phyloP scores from a whole-genome alignment of 2,888 invertebrate genomes.

The Globia sparganii region DNA sequence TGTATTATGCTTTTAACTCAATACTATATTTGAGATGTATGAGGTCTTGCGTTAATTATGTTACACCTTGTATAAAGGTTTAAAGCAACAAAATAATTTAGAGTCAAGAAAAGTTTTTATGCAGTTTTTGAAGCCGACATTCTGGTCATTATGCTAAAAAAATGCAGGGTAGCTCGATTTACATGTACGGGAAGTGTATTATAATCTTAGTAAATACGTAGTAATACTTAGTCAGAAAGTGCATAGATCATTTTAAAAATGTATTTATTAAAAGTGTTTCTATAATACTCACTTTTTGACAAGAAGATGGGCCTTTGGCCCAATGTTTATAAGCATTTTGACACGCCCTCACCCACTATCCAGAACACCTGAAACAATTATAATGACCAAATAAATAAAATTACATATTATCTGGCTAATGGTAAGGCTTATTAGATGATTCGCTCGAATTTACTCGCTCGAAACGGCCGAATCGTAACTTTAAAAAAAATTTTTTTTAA shows the following conservation, averaged over 20 bases:
- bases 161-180: neutral
- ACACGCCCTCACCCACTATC: constrained; percentile 69
- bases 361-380: constrained; percentile 79
- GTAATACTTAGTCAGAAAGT: neutral
- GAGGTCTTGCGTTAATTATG: too few relatives aligned
- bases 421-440: too few relatives aligned
- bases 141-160: neutral
- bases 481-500: too few relatives aligned
- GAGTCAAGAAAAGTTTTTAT: neutral
- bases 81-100: neutral
- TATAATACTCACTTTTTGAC: constrained; percentile 75
- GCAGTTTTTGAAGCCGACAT: neutral
- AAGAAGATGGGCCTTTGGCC: constrained; percentile 82
- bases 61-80: too few relatives aligned
- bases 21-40: too few relatives aligned
- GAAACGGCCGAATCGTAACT: too few relatives aligned
- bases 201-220: neutral
- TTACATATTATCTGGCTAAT: too few relatives aligned
- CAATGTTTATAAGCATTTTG: constrained; percentile 82
- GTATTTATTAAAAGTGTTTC: neutral
- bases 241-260: neutral
- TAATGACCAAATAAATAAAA: constrained; percentile 14
- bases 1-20: too few relatives aligned
- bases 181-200: neutral
- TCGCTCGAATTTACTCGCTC: too few relatives aligned